phyloP scores from a whole-genome alignment of 2,797 vertebrate species.

The Monodelphis domestica region DNA sequence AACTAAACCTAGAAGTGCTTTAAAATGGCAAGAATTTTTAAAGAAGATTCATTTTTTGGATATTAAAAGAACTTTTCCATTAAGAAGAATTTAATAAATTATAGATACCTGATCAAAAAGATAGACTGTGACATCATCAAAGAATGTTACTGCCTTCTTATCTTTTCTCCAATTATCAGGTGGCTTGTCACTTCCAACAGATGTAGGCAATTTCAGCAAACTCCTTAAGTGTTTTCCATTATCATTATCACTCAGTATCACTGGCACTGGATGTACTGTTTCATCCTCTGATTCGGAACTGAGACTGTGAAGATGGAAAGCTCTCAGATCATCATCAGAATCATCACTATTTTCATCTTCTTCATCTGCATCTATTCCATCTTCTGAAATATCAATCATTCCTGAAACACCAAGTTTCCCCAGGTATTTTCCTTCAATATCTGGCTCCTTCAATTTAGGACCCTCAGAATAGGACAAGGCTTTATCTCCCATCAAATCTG shows the following conservation, averaged over 20 bases:
- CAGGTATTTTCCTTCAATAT: constrained; percentile 95
- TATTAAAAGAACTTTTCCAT: neutral
- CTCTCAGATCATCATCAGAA: constrained; percentile 93
- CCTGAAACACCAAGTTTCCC: constrained; percentile 88
- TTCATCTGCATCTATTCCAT: constrained; percentile 94
- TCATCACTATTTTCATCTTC: constrained; percentile 98
- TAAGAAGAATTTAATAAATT: neutral
- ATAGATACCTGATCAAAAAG: constrained; percentile 96
- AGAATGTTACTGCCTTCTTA: constrained; percentile 95
- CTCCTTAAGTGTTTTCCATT: constrained; percentile 91
- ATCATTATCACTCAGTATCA: constrained; percentile 88
- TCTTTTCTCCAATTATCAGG: constrained; percentile 77
- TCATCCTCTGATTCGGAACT: constrained; percentile 96
- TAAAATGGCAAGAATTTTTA: neutral
- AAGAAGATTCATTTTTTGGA: neutral
- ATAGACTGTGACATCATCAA: constrained; percentile 98
- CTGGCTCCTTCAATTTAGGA: constrained; percentile 94
- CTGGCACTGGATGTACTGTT: constrained; percentile 88
- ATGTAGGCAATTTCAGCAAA: constrained; percentile 88
- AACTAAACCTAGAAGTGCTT: neutral
- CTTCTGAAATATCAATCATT: constrained; percentile 87
- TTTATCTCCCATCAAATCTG: constrained; percentile 84
- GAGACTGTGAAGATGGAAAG: constrained; percentile 91
- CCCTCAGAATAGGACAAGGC: constrained; percentile 87
- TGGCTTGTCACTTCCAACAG: constrained; percentile 32